These are phyloP conservation scores for Etheostoma spectabile DNA, from an alignment of 2,113 vertebrate genomes.

Conservation along the genomic window DNA sequence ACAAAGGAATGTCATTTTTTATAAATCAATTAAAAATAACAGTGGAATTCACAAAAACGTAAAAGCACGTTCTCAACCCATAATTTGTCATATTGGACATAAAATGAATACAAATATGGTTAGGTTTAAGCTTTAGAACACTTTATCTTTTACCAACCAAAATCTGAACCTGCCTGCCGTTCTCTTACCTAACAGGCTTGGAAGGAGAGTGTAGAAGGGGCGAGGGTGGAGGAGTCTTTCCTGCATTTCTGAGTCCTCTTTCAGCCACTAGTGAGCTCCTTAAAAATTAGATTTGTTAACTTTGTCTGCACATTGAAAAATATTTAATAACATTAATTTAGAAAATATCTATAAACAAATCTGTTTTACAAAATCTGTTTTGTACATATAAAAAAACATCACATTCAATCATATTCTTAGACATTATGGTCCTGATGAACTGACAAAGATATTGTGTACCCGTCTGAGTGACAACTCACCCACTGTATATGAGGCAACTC, in stretches of 20 bases:
- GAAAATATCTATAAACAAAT: background rate
- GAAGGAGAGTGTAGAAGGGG: conserved; percentile 83
- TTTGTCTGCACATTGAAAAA: background rate
- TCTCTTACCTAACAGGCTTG: conserved; percentile 87
- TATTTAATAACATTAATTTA: background rate
- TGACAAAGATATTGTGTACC: background rate
- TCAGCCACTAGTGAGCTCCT: conserved; percentile 87
- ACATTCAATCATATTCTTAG: background rate
- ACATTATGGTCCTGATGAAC: background rate
- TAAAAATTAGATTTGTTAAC: conserved; percentile 11
- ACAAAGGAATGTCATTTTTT: background rate
- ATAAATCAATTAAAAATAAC: background rate
- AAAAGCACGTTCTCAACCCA: background rate
- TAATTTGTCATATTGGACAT: background rate
- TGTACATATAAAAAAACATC: background rate
- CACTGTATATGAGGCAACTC: conserved; percentile 90
- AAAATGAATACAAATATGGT: background rate
- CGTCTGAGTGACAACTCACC: conserved; percentile 82
- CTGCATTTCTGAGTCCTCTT: conserved; percentile 81
- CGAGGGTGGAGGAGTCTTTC: conserved; percentile 86
- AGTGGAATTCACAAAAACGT: background rate
- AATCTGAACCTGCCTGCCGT: background rate
- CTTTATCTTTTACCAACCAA: background rate
- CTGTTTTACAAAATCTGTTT: background rate
- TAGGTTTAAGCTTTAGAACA: conserved; percentile 4